A percentile compares a stretch with the other conserved stretches of the same genome.
phyloP scores from a whole-genome alignment of 2,797 vertebrate species.

The Darevskia nairensis region DNA sequence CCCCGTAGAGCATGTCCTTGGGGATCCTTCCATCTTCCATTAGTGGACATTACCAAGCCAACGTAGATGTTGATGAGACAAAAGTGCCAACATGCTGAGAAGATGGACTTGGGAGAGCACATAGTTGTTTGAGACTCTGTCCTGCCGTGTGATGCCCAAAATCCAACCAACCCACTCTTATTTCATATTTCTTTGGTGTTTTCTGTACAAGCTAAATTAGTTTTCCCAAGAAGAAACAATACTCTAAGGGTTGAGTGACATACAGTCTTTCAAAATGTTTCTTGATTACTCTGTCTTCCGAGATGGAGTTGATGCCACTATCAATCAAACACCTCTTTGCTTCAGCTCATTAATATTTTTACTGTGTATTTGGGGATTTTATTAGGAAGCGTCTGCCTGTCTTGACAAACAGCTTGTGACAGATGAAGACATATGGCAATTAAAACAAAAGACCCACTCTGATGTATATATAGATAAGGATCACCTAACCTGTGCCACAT shows the following conservation, averaged over 20 bases:
- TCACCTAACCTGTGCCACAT: too few relatives aligned
- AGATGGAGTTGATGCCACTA: not conserved
- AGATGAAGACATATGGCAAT: constrained; percentile 20
- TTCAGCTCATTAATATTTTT: constrained; percentile 36
- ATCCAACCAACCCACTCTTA: not conserved
- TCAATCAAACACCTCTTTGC: constrained; percentile 16
- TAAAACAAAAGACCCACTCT: not conserved
- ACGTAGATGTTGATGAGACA: too few relatives aligned
- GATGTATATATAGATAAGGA: not conserved
- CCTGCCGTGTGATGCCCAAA: too few relatives aligned
- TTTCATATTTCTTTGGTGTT: not conserved
- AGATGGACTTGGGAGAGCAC: too few relatives aligned
- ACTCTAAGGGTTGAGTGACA: not conserved
- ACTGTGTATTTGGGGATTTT: constrained; percentile 22
- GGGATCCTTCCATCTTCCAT: too few relatives aligned
- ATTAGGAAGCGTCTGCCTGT: not conserved
- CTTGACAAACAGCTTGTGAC: constrained; percentile 15
- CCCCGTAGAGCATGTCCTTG: too few relatives aligned
- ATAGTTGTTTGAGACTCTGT: too few relatives aligned
- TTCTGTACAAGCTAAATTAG: constrained; percentile 28
- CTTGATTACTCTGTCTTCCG: not conserved
- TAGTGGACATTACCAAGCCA: too few relatives aligned
- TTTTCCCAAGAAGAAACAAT: constrained; percentile 13
- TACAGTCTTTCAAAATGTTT: constrained; percentile 5
- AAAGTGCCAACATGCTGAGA: too few relatives aligned